Evolutionary conservation across 2,888 invertebrate species (phyloP), one percentile per base, ranked within the genome.

Genomic region (Drosophila anomalata): DNA sequence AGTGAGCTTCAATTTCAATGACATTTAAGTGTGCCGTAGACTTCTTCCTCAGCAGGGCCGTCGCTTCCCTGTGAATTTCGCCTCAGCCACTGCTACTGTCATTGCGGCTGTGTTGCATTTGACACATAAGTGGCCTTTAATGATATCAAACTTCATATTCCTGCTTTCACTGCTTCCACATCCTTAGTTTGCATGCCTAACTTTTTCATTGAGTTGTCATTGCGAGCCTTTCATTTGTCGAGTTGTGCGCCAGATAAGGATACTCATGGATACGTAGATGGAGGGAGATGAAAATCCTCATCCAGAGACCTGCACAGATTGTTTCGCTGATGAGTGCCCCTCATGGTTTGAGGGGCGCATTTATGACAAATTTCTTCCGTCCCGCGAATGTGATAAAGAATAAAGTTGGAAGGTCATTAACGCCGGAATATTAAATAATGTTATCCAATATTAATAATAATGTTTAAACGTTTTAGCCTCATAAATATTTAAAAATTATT

Each of bases 91-190:
- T 67, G 51, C 59, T n/a, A 42, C 63, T 55, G 42, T 44, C 75
- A 41, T 76, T 67, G 76, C 53, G 66, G 58, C 59, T 78, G 77
- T 79, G 63, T 81, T 80, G 80, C 80, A 83, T 76, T 80, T 83
- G 84, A 80, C 80, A 83, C 81, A 79, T 79, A 80, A 80, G 83
- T 83, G 84, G 83, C 67, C 76, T 83, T 80, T 80, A 80, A 80
- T 80, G 84, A 83, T 83, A 78, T 80, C 76, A 83, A 80, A 79
- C 78, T 75, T 75, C 58, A 71, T 78, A 58, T 61, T 66, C 71
- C 55, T 71, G 71, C 76, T 69, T 75, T 75, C 75, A 69, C 56
- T 70, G 62, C 72, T 52, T 68, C 58, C 58, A 75, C 77, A 62
- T 59, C 71, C 59, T 59, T 54, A 59, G 74, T 73, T 81, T 76